Percentiles rank a stretch among this genome's conserved stretches.
Evolutionary conservation across 2,797 vertebrate genomes (phyloP).

Genomic region (Melanogrammus aeglefinus): DNA sequence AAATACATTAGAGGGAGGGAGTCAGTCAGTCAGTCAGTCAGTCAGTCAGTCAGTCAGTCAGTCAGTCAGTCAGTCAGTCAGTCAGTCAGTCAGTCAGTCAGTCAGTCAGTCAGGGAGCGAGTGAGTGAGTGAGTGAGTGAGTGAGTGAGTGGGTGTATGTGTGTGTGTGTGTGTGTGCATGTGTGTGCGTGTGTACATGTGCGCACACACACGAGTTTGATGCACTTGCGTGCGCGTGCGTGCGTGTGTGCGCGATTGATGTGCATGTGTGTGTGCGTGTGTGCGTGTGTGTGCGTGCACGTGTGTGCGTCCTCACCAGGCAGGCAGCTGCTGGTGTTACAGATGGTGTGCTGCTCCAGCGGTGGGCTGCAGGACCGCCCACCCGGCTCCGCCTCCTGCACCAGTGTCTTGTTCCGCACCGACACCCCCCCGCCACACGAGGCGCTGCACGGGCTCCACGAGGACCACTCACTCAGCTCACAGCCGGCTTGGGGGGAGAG

Average conservation of each 20-base stretch:
- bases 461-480: conserved; percentile 75
- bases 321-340: conserved; percentile 77
- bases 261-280: not conserved
- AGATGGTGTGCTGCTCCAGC: conserved; percentile 67
- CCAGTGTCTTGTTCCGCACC: conserved; percentile 65
- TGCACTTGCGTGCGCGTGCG: no score
- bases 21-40: not conserved
- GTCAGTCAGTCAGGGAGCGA: no score
- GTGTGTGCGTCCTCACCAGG: conserved; percentile 60
- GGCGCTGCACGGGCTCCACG: conserved; percentile 79
- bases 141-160: conserved; percentile 7
- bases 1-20: no score
- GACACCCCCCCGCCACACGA: conserved; percentile 74
- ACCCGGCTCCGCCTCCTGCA: conserved; percentile 58
- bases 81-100: no score
- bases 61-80: no score
- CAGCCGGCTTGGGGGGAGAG: conserved; percentile 63
- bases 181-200: not conserved
- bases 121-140: not conserved
- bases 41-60: no score
- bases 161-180: not conserved
- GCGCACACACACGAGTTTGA: no score
- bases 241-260: no score
- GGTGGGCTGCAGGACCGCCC: conserved; percentile 60
- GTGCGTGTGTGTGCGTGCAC: not conserved